A percentile compares a stretch with the other conserved stretches of the same genome.
These are phyloP conservation scores for Dioctria rufipes DNA, from an alignment of 2,888 invertebrate species.

Conservation along the genomic window DNA sequence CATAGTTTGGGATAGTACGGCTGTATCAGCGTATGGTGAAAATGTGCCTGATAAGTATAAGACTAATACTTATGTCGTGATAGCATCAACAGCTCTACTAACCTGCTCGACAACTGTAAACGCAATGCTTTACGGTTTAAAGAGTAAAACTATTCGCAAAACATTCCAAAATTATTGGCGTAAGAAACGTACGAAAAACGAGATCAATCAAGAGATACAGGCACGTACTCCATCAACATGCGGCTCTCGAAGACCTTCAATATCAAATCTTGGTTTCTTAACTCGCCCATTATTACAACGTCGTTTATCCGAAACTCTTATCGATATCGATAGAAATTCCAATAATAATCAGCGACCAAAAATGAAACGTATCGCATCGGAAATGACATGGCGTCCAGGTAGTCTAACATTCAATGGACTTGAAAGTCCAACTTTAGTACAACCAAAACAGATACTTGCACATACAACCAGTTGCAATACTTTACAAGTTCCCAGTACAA, in stretches of 20 bases:
- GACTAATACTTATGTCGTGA: conserved; percentile 56
- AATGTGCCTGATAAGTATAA: conserved; percentile 59
- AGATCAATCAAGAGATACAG: conserved; percentile 85
- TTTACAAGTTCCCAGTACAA: conserved; percentile 74
- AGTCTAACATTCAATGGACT: conserved; percentile 63
- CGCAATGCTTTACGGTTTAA: conserved; percentile 84
- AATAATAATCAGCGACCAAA: conserved; percentile 61
- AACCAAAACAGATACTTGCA: conserved; percentile 71
- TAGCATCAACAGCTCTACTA: conserved; percentile 56
- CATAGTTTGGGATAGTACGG: conserved; percentile 78
- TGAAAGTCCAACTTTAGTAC: conserved; percentile 61
- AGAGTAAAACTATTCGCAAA: conserved; percentile 80
- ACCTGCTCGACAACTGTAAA: conserved; percentile 80
- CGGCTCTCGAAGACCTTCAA: conserved; percentile 81
- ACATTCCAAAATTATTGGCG: conserved; percentile 84
- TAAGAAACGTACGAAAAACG: conserved; percentile 84
- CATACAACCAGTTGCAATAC: conserved; percentile 81
- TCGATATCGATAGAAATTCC: conserved; percentile 70
- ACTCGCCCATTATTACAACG: conserved; percentile 73
- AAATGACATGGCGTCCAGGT: conserved; percentile 73
- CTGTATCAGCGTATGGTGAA: conserved; percentile 64
- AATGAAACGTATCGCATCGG: conserved; percentile 73
- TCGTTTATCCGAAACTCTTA: conserved; percentile 74
- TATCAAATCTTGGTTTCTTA: conserved; percentile 75
- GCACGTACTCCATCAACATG: conserved; percentile 85